Conservation (phyloP, 1,140 invertebrate species). For the Leguminivora glycinivorella region DNA sequence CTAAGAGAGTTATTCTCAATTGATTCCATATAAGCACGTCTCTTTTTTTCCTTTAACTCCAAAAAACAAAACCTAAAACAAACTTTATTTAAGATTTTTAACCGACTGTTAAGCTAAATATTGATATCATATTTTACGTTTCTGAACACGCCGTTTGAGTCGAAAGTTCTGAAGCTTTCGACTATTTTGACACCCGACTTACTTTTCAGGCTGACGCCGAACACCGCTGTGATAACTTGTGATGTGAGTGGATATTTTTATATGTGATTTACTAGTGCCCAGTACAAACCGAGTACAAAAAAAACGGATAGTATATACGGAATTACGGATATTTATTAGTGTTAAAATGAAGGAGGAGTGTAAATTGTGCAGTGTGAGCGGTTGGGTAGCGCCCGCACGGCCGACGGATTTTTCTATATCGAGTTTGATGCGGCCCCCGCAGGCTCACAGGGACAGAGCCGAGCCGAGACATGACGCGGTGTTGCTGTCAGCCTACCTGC, state of each 20-base stretch:
- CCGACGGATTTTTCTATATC: constrained; percentile 75
- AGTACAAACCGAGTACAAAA: constrained; percentile 79
- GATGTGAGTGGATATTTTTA: constrained; percentile 78
- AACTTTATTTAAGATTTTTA: too few relatives aligned
- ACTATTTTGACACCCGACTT: constrained; percentile 13
- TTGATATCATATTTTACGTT: background rate
- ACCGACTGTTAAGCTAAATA: background rate
- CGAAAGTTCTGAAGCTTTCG: background rate
- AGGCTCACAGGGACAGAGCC: constrained; percentile 38
- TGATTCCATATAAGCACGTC: too few relatives aligned
- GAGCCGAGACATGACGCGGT: constrained; percentile 72
- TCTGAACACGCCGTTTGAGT: background rate
- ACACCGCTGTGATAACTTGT: constrained; percentile 75
- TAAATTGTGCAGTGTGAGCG: constrained; percentile 71
- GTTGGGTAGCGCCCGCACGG: constrained; percentile 57
- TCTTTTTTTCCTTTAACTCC: too few relatives aligned
- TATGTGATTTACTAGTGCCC: constrained; percentile 78
- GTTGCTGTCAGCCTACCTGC: constrained; percentile 74
- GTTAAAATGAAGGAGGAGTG: constrained; percentile 76
- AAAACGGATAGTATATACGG: constrained; percentile 67
- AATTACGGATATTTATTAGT: constrained; percentile 67
- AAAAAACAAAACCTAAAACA: too few relatives aligned
- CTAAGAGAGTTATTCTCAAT: too few relatives aligned
- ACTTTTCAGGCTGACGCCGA: constrained; percentile 58
- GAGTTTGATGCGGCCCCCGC: constrained; percentile 71